Evolutionary conservation across 2,888 invertebrate genomes (phyloP), one percentile per base, ranked within the genome.

Genomic region (Orthonychiurus folsomi): DNA sequence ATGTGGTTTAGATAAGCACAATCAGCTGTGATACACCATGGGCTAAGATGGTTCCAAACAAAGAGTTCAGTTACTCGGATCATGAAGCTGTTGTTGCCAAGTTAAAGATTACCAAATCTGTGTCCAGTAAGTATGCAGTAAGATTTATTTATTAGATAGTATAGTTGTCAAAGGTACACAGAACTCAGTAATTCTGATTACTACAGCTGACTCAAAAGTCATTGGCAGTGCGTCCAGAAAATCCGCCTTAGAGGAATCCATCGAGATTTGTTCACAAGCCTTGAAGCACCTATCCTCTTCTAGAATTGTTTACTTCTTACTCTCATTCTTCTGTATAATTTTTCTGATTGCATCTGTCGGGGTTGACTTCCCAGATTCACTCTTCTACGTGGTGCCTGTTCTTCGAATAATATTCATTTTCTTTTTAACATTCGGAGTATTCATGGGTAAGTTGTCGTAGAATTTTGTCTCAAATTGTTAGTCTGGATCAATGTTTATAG

Each of bases 51-150:
- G 85, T 93, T 48, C 88, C 90, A 0, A 83, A 82, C 24, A 78
- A 82, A 68, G 75, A 80, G 60, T 88, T 86, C 73, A 91, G 91
- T 73, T 93, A 86, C 77, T 93, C 93, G 0, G 93, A 94, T 77
- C 93, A 93, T 76, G 93, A 93, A 78, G 93, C 90, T 18, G 85
- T 93, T 5, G 78, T 83, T 65, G 82, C 87, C 5, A 82, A 76
- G 15, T 75, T 83, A 50, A 70, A 70, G 62, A 72, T 80, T 20
- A 64, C 62, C 20, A 66, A 65, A 61, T 65, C 68, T 2, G 60
- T 53, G 25, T 20, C 60, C 20, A 60, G 66, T 71, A 63, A 56
- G 56, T 5, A n/a, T 23, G 20, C 55, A 55, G 15, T 5, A 23
- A 12, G 55, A 52, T 3, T 3, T 9, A 56, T 56, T 26, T 3